Conservation (phyloP, 2,888 invertebrate genomes). For the Rambutsinella grinnellia region DNA sequence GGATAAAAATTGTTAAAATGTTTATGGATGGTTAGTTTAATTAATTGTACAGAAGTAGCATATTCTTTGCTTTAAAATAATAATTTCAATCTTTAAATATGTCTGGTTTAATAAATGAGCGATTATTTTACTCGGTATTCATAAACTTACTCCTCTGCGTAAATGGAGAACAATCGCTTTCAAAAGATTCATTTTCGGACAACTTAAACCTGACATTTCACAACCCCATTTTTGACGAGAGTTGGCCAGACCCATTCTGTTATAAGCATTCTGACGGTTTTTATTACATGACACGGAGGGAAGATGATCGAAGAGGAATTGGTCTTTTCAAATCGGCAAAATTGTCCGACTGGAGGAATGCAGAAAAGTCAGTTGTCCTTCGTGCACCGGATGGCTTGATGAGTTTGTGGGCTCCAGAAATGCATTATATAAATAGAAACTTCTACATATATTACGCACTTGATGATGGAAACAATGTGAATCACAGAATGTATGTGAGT, state of each 20-base stretch:
- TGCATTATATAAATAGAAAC: conserved; percentile 33
- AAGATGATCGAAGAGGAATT: conserved; percentile 46
- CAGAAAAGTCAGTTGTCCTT: conserved; percentile 37
- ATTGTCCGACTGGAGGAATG: conserved; percentile 48
- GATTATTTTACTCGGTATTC: no score
- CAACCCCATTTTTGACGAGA: conserved; percentile 48
- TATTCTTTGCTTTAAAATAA: no score
- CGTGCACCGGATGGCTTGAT: conserved; percentile 36
- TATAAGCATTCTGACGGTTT: conserved; percentile 47
- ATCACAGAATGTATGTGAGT: conserved; percentile 61
- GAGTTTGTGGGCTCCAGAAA: conserved; percentile 54
- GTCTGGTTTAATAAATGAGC: no score
- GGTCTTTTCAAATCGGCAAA: conserved; percentile 33
- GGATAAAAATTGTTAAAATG: no score
- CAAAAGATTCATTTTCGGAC: no score
- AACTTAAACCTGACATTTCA: conserved; percentile 38
- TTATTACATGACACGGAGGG: conserved; percentile 55
- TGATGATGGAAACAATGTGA: conserved; percentile 52
- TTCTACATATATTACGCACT: conserved; percentile 53
- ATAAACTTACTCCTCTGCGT: no score
- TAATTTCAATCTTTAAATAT: no score
- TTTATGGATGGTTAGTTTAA: no score
- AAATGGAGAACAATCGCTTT: no score
- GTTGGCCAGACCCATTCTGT: conserved; percentile 54
- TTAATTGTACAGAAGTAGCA: no score